Conservation (phyloP, 2,113 vertebrate species). For the Sula dactylatra region DNA sequence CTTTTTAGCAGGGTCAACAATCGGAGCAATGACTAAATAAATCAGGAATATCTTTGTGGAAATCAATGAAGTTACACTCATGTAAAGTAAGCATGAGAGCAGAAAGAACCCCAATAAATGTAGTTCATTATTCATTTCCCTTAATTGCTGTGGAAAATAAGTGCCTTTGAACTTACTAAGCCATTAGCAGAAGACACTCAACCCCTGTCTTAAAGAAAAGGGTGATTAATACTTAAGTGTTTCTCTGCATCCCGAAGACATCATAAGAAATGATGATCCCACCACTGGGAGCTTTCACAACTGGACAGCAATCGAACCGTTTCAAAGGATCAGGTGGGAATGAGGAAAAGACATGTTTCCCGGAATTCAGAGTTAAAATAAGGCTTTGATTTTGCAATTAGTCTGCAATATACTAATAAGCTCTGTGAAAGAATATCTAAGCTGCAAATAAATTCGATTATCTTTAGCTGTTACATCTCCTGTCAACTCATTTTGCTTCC, state of each 20-base stretch:
- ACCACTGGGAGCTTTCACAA: slow-evolving; percentile 23
- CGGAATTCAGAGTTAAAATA: neutral
- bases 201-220: neutral
- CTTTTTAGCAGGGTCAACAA: slow-evolving; percentile 20
- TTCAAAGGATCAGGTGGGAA: neutral
- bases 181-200: slow-evolving; percentile 51
- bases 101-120: slow-evolving; percentile 14
- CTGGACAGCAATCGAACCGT: neutral
- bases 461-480: neutral
- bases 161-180: slow-evolving; percentile 31
- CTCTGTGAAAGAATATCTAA: neutral
- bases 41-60: neutral
- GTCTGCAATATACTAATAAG: neutral
- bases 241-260: neutral
- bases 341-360: neutral
- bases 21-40: slow-evolving; percentile 22
- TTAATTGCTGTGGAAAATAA: slow-evolving; percentile 48
- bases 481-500: neutral
- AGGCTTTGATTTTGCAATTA: slow-evolving; percentile 5
- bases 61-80: neutral
- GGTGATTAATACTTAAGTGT: slow-evolving; percentile 55
- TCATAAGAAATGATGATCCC: neutral
- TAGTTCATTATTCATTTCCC: slow-evolving; percentile 39
- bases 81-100: neutral
- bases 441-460: neutral